Base-by-base conservation (phyloP, 2,797 vertebrate genomes). In the Gymnopithys bicolor region DNA sequence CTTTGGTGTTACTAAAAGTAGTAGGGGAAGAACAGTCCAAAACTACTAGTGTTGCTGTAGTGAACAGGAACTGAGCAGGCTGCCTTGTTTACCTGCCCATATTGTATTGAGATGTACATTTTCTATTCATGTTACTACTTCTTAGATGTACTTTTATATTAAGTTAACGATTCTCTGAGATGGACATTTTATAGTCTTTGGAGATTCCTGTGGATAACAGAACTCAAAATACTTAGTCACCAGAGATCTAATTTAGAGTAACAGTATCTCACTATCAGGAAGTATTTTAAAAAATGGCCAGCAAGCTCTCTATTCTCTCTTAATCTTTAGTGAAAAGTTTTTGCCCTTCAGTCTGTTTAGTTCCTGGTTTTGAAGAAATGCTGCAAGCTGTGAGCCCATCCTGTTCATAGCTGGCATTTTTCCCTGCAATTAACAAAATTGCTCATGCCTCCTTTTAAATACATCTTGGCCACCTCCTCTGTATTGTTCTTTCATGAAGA, bases 341-440 rank as follows among this genome's bases (percentile, higher is more conserved):
- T 60, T 89, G 64, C 25, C 49, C 37, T 94, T 96, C 64, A 64
- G 28, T 80, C 84, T 84, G 51, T 91, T 67, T 87, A 28, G 32
- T 53, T 91, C 86, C 55, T 74, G 74, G 28, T 66, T 93, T 58
- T 94, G 66, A 91, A 92, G 56, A 93, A 94, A 81, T 53, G 19
- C 55, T 92, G 13, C 77, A 78, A 67, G 92, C 87, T 85, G 68
- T 67, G 59, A 89, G 39, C 22, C 19, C 25, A 4, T 75, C 51
- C 68, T 93, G 82, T 93, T 94, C 95, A 87, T 64, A 90, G 86
- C 82, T 94, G 78, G 22, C 66, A 43, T 75, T 95, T 94, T 94
- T 59, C 32, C 80, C 69, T 87, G 79, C 90, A 97, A 93, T 96
- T 97, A 95, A 84, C 75, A 91, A 91, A 97, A 97, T 95, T 95